Percentiles rank a stretch among this genome's conserved stretches.
phyloP scores from a whole-genome alignment of 2,113 vertebrate genomes.

The Chrysochloris asiatica region DNA sequence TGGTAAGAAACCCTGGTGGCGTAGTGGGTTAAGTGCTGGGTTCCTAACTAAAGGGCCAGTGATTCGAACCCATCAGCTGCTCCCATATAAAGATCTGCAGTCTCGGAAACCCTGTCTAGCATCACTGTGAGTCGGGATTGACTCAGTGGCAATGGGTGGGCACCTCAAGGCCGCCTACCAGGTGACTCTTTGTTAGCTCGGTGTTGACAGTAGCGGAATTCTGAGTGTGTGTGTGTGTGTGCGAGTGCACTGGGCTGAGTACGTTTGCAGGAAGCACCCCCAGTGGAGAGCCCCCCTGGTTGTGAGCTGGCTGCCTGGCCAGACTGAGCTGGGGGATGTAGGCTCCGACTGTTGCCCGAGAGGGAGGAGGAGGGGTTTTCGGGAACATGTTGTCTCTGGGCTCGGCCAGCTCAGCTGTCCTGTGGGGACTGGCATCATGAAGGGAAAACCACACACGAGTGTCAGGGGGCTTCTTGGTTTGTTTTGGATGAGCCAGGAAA shows the following conservation, averaged over 20 bases:
- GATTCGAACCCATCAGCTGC: too few species aligned
- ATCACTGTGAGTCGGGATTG: too few species aligned
- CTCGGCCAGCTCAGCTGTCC: neutral
- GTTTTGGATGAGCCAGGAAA: neutral
- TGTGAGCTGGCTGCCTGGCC: rapidly evolving
- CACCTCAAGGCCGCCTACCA: neutral
- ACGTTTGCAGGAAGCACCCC: neutral
- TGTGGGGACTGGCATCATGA: neutral
- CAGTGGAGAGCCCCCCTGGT: neutral
- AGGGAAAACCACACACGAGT: neutral
- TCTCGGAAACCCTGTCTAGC: too few species aligned
- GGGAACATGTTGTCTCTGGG: neutral
- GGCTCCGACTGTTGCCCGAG: too few species aligned
- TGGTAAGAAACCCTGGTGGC: too few species aligned
- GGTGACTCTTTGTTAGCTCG: neutral
- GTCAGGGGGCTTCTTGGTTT: neutral
- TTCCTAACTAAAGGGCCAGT: too few species aligned
- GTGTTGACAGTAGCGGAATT: too few species aligned
- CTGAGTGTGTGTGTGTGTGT: neutral
- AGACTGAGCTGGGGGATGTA: neutral
- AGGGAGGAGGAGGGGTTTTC: too few species aligned
- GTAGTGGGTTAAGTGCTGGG: too few species aligned
- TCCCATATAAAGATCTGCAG: too few species aligned
- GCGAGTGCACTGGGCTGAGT: neutral
- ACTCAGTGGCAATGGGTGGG: too few species aligned